Evolutionary conservation across 2,888 invertebrate species (phyloP).

Genomic region (Eulithis prunata): DNA sequence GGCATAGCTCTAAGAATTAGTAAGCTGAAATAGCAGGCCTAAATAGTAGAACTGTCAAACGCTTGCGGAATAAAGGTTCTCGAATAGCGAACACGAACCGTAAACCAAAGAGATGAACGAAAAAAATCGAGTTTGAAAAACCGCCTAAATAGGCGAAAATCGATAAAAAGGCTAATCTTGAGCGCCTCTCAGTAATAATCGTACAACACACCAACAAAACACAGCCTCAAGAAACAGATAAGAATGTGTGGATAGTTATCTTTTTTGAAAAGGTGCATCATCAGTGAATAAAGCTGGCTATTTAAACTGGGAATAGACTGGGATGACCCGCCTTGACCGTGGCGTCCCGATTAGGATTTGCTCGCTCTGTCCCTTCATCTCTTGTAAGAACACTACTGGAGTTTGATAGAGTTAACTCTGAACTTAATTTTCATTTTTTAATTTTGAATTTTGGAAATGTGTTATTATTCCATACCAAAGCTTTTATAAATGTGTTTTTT

Average conservation of each 20-base stretch:
- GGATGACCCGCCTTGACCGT: constrained; percentile 70
- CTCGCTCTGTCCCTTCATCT: constrained; percentile 64
- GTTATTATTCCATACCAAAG: too few relatives aligned
- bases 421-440: too few relatives aligned
- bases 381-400: constrained; percentile 41
- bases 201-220: not conserved
- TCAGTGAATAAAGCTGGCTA: constrained; percentile 72
- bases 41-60: too few relatives aligned
- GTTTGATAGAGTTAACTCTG: constrained; percentile 5
- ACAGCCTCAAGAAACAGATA: not conserved
- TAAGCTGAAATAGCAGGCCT: too few relatives aligned
- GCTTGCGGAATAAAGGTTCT: too few relatives aligned
- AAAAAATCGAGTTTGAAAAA: not conserved
- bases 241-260: constrained; percentile 8
- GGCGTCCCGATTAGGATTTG: constrained; percentile 70
- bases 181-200: not conserved
- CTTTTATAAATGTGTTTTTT: too few relatives aligned
- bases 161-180: not conserved
- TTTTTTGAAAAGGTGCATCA: constrained; percentile 20
- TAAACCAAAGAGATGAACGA: too few relatives aligned
- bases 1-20: too few relatives aligned
- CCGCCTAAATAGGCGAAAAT: too few relatives aligned
- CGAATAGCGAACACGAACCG: too few relatives aligned
- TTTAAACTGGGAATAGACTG: constrained; percentile 73
- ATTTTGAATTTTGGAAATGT: too few relatives aligned